Conservation (phyloP, 2,797 vertebrate species). For the Synanceia verrucosa region DNA sequence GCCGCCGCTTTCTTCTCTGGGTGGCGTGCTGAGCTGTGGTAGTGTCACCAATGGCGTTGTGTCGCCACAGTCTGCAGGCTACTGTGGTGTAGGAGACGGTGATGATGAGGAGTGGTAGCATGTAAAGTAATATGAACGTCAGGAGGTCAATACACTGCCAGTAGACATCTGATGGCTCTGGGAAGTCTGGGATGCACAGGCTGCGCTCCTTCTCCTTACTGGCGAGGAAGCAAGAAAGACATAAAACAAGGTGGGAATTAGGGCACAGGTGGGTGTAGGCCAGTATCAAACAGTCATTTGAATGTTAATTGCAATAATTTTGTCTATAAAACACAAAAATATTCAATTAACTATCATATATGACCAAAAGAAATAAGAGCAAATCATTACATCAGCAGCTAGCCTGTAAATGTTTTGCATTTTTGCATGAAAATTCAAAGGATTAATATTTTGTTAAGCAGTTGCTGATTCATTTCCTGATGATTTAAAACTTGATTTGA, state of each 20-base stretch:
- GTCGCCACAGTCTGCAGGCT: constrained; percentile 90
- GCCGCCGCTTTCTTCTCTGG: constrained; percentile 85
- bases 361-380: neutral
- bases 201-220: constrained; percentile 87
- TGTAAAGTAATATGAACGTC: constrained; percentile 91
- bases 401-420: neutral
- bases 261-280: neutral
- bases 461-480: neutral
- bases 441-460: neutral
- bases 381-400: neutral
- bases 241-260: neutral
- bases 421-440: neutral
- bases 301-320: neutral
- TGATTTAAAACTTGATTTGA: neutral
- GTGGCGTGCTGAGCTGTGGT: constrained; percentile 89
- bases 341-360: neutral
- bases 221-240: constrained; percentile 2
- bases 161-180: constrained; percentile 91
- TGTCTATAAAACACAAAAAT: neutral
- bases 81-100: constrained; percentile 88
- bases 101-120: constrained; percentile 92
- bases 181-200: constrained; percentile 92
- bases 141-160: constrained; percentile 93
- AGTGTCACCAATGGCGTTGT: constrained; percentile 89
- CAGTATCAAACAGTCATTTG: neutral